A percentile compares a stretch with the other conserved stretches of the same genome.
Evolutionary conservation across 2,797 vertebrate species (phyloP).

Genomic region (Lophius americanus): DNA sequence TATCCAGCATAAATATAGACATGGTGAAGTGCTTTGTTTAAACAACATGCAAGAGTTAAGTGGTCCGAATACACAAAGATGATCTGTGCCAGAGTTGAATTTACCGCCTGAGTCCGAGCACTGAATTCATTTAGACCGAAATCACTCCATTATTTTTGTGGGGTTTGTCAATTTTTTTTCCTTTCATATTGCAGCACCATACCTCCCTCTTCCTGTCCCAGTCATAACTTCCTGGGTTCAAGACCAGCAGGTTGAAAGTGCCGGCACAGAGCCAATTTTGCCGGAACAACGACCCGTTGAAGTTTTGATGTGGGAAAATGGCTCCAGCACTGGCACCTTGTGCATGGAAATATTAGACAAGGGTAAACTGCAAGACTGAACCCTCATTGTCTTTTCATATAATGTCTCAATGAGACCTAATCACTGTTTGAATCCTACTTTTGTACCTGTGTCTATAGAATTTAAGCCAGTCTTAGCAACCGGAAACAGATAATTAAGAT

Average conservation of each 20-base stretch:
- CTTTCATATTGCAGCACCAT: constrained; percentile 1
- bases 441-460: constrained; percentile 39
- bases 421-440: constrained; percentile 58
- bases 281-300: not conserved
- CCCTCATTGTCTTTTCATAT: constrained; percentile 30
- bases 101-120: constrained; percentile 37
- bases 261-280: not conserved
- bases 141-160: constrained; percentile 34
- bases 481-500: constrained; percentile 33
- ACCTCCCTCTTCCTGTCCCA: not conserved
- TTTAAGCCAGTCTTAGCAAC: constrained; percentile 25
- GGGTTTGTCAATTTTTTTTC: constrained; percentile 5
- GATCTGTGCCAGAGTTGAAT: constrained; percentile 14
- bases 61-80: constrained; percentile 3
- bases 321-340: constrained; percentile 57
- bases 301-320: constrained; percentile 8
- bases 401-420: constrained; percentile 46
- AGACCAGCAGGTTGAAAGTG: constrained; percentile 10
- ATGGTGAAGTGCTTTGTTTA: constrained; percentile 12
- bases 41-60: constrained; percentile 2
- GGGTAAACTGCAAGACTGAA: constrained; percentile 53
- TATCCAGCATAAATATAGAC: constrained; percentile 6
- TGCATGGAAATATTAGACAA: constrained; percentile 23
- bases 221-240: not conserved
- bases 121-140: constrained; percentile 37